phyloP scores from a whole-genome alignment of 1,140 invertebrate genomes.

The Bombus soroeensis region DNA sequence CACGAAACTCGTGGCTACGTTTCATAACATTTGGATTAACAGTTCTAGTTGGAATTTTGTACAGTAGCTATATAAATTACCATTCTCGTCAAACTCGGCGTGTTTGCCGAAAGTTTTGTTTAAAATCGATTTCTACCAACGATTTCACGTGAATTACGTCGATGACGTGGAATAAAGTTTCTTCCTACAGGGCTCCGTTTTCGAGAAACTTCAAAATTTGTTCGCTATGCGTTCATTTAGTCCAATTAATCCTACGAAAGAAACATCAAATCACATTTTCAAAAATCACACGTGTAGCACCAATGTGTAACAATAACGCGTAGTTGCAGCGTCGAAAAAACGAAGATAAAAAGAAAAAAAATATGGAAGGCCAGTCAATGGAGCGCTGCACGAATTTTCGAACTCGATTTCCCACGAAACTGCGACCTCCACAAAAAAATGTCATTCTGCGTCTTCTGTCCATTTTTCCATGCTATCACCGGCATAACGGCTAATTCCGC shows the following conservation, averaged over 20 bases:
- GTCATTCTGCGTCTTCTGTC: not conserved
- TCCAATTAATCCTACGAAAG: no score
- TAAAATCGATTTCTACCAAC: not conserved
- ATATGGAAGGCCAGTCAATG: not conserved
- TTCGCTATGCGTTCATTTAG: no score
- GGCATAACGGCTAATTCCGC: not conserved
- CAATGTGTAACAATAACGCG: no score
- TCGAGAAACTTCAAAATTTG: not conserved
- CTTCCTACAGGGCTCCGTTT: not conserved
- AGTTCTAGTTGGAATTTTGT: not conserved
- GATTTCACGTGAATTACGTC: not conserved
- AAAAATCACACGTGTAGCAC: no score
- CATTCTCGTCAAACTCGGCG: not conserved
- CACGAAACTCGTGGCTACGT: not conserved
- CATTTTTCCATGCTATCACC: not conserved
- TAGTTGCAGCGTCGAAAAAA: not conserved
- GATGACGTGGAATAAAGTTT: not conserved
- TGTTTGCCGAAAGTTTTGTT: not conserved
- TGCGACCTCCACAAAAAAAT: not conserved
- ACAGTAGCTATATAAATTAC: not conserved
- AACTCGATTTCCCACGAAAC: not conserved
- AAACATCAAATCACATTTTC: no score
- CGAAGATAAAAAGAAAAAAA: not conserved
- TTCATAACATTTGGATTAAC: not conserved
- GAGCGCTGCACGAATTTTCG: not conserved